phyloP scores from a whole-genome alignment of 2,888 invertebrate species.

The Omphaloscelis lunosa region DNA sequence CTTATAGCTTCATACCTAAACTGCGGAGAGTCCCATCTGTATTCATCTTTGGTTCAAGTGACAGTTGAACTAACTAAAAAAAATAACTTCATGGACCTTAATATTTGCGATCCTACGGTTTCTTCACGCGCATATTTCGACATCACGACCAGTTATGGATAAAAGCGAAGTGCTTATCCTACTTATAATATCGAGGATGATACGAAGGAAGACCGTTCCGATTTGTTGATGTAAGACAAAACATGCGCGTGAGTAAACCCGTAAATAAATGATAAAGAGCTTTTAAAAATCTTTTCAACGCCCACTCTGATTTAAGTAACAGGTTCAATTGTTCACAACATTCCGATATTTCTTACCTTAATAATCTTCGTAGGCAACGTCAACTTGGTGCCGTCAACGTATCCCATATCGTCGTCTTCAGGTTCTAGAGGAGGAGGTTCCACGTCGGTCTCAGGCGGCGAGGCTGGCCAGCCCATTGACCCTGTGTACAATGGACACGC shows the following conservation, averaged over 20 bases:
- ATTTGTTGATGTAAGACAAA: background rate
- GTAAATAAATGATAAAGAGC: background rate
- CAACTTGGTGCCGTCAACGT: conserved; percentile 98
- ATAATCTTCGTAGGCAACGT: conserved; percentile 96
- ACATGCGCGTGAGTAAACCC: background rate
- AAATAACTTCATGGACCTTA: background rate
- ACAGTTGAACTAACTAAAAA: background rate
- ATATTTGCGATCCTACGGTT: background rate
- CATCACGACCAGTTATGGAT: too few species aligned
- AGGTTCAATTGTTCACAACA: background rate
- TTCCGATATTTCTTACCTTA: conserved; percentile 89
- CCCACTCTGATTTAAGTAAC: background rate
- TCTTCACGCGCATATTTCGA: too few species aligned
- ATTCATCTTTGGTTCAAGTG: too few species aligned
- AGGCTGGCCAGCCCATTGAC: conserved; percentile 92
- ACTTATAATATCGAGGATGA: background rate
- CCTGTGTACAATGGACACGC: conserved; percentile 98
- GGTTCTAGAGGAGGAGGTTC: conserved; percentile 94
- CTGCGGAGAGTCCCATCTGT: too few species aligned
- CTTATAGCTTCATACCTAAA: too few species aligned
- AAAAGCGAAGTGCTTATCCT: background rate
- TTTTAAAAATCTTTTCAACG: too few species aligned
- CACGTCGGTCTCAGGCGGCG: conserved; percentile 92
- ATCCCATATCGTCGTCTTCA: conserved; percentile 96
- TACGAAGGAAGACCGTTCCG: too few species aligned